Conservation (phyloP, 2,797 vertebrate genomes). For the Lagocephalus sceleratus region DNA sequence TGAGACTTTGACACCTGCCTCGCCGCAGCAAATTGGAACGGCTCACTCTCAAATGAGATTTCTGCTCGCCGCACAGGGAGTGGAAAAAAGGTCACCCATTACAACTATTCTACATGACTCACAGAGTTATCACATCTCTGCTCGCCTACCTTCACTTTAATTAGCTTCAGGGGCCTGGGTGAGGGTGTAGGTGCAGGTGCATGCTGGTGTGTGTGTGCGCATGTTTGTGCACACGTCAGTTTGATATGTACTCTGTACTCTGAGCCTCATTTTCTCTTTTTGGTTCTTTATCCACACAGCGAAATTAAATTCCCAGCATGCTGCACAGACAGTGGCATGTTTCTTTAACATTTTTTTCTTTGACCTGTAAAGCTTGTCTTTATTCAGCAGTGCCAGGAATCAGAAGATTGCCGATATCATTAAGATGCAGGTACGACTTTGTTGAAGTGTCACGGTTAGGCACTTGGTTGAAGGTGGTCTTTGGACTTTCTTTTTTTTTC, state of each 20-base stretch:
- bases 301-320: conserved; percentile 55
- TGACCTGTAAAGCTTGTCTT: conserved; percentile 53
- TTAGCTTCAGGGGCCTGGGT: conserved; percentile 74
- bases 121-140: conserved; percentile 71
- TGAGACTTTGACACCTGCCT: conserved; percentile 80
- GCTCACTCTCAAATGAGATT: conserved; percentile 75
- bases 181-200: conserved; percentile 37
- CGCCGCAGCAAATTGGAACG: conserved; percentile 69
- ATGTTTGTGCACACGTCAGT: conserved; percentile 28
- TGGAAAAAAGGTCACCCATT: conserved; percentile 72
- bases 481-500: conserved; percentile 25
- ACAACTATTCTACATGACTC: conserved; percentile 76
- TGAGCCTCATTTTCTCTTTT: conserved; percentile 31
- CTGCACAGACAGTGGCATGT: conserved; percentile 22
- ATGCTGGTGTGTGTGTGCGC: conserved; percentile 18
- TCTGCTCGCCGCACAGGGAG: conserved; percentile 62
- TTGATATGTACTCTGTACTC: conserved; percentile 30
- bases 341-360: conserved; percentile 42
- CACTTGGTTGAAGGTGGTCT: conserved; percentile 26
- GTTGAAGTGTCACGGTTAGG: conserved; percentile 31
- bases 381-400: conserved; percentile 45
- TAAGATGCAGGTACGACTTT: conserved; percentile 33
- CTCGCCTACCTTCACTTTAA: conserved; percentile 75
- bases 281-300: conserved; percentile 27
- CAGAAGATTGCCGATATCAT: conserved; percentile 45